Evolutionary conservation across 2,113 vertebrate species (phyloP).

Genomic region (Paramormyrops kingsleyae): DNA sequence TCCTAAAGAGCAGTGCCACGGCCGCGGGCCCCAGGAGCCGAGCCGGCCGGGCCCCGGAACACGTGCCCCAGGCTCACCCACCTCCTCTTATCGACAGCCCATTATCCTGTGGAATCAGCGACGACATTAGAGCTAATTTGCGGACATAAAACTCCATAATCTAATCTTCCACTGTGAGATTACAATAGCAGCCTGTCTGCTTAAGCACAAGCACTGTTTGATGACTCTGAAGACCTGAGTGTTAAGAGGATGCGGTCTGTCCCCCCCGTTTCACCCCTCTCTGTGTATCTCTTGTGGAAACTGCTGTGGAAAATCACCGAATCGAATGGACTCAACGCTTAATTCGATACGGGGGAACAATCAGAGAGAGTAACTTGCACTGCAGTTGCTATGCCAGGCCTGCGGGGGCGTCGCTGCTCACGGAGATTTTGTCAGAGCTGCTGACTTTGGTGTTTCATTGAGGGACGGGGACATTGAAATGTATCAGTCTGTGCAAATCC

Average conservation of each 20-base stretch:
- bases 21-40: background rate
- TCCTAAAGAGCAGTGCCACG: background rate
- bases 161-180: conserved; percentile 20
- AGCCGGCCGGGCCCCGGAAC: background rate
- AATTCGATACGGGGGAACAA: background rate
- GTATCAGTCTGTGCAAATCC: background rate
- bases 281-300: background rate
- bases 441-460: background rate
- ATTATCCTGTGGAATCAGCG: conserved; percentile 20
- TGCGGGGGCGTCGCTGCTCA: background rate
- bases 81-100: conserved; percentile 24
- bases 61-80: background rate
- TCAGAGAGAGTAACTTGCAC: background rate
- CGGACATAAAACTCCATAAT: conserved; percentile 27
- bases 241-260: conserved; percentile 8
- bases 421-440: background rate
- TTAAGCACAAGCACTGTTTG: conserved; percentile 13
- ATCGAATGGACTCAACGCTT: background rate
- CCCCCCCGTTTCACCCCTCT: background rate
- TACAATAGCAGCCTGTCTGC: conserved; percentile 15
- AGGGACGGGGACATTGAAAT: background rate
- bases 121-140: conserved; percentile 32
- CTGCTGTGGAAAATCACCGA: background rate
- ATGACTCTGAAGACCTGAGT: conserved; percentile 8
- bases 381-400: background rate